Evolutionary conservation across 2,797 vertebrate species (phyloP), one percentile per base, ranked within the genome.

Genomic region (Salarias fasciatus): DNA sequence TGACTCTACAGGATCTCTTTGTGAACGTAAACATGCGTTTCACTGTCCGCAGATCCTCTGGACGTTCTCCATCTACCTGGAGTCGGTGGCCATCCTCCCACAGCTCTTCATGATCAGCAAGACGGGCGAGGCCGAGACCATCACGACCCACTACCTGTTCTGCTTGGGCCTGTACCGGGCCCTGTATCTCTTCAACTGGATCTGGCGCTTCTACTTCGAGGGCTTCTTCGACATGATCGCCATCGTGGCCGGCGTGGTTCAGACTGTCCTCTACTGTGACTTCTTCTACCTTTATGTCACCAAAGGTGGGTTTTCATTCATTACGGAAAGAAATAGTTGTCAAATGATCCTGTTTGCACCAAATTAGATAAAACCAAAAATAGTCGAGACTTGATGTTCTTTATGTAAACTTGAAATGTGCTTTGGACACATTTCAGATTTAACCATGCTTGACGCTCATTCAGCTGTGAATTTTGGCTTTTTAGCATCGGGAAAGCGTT

Each of bases 271-370:
- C 42, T 99, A 99, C 91, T 99, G 98, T 79, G 98, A 99, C 93
- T 99, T 99, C 94, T 99, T 99, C 94, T 99, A 99, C 88, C 94
- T 99, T 92, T 99, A 99, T 79, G 93, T 99, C 86, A 99, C 98
- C 72, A 99, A 99, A 98, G 98, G 97, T 99, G 54, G 74, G 93
- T 55, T 76, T 37, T 41, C 13, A 11, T 47, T 14, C 2, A 36
- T 6, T 15, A 45, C 18, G 7, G 4, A 7, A 2, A 8, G 8
- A 14, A 9, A 8, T 43, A 3, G 13, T 42, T 42, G 1, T 15
- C 1, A 8, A 18, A 43, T 8, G 5, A 15, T 8, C 6, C 41
- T 3, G 13, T 9, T 6, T 13, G 40, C 13, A 7, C 13, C 4
- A 18, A 14, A 13, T 43, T 6, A 43, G 41, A 43, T 43, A 9